A percentile compares a stretch with the other conserved stretches of the same genome.
phyloP scores from a whole-genome alignment of 2,888 invertebrate genomes.

The Eupithecia centaureata region DNA sequence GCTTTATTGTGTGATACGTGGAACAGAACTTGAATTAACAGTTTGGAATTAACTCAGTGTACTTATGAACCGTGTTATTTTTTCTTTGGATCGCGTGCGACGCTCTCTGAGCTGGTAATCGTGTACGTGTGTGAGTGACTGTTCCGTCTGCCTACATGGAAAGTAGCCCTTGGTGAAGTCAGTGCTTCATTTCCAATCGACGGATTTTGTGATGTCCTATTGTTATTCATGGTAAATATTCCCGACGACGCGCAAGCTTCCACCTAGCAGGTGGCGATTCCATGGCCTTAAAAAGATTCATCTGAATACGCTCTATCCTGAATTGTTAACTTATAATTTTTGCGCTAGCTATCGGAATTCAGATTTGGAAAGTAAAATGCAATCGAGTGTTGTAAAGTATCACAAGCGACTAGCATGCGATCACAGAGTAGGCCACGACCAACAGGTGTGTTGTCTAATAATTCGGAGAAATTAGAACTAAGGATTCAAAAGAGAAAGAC shows the following conservation, averaged over 20 bases:
- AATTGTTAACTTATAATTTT: conserved; percentile 54
- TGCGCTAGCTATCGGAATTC: conserved; percentile 38
- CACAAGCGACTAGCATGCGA: conserved; percentile 44
- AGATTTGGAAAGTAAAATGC: conserved; percentile 37
- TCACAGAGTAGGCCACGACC: conserved; percentile 45
- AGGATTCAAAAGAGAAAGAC: conserved; percentile 24
- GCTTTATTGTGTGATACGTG: conserved; percentile 67
- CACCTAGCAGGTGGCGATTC: conserved; percentile 69
- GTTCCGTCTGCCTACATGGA: conserved; percentile 75
- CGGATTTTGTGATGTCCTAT: conserved; percentile 71
- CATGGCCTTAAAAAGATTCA: conserved; percentile 71
- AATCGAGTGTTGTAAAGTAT: conserved; percentile 32
- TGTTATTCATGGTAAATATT: conserved; percentile 72
- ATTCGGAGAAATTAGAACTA: conserved; percentile 34
- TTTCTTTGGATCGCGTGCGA: conserved; percentile 80
- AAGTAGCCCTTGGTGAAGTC: conserved; percentile 74
- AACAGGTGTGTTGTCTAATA: conserved; percentile 40
- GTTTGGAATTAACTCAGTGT: conserved; percentile 70
- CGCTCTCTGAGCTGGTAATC: conserved; percentile 71
- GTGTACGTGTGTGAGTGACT: conserved; percentile 81
- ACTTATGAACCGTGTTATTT: conserved; percentile 74
- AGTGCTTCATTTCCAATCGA: conserved; percentile 60
- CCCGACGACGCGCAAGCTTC: conserved; percentile 46
- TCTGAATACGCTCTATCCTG: conserved; percentile 61
- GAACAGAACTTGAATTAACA: conserved; percentile 62